Conservation (phyloP, 2,888 invertebrate genomes). For the Trilocha varians region DNA sequence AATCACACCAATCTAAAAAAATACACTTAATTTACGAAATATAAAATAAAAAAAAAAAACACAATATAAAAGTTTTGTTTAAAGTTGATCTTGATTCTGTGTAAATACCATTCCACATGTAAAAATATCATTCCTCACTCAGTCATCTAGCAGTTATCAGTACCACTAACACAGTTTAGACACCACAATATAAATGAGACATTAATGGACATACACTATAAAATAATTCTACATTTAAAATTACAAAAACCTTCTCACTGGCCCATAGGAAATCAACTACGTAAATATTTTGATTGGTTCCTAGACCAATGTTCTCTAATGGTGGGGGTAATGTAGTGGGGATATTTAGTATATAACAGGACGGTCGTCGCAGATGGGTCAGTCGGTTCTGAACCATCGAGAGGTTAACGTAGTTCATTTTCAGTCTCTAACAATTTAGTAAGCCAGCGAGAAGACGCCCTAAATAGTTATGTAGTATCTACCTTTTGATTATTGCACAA, state of each 20-base stretch:
- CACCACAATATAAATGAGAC: conserved; percentile 71
- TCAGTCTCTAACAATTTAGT: conserved; percentile 51
- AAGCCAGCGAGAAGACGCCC: conserved; percentile 56
- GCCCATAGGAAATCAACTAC: conserved; percentile 29
- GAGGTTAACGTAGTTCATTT: not conserved
- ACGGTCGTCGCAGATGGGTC: not conserved
- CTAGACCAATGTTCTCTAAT: not conserved
- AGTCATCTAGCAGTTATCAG: conserved; percentile 64
- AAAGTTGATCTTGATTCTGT: conserved; percentile 14
- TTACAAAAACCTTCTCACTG: conserved; percentile 56
- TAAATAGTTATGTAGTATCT: conserved; percentile 47
- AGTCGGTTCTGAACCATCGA: not conserved
- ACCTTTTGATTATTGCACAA: conserved; percentile 65
- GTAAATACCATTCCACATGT: conserved; percentile 36
- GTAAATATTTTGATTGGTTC: not conserved
- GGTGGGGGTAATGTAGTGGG: not conserved
- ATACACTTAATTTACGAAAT: not conserved
- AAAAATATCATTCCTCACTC: conserved; percentile 65
- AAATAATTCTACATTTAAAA: conserved; percentile 49
- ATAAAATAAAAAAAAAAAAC: not conserved
- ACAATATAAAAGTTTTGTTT: not conserved
- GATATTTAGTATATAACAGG: not conserved
- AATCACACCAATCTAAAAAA: conserved; percentile 1
- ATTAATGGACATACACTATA: conserved; percentile 69
- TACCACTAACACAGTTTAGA: conserved; percentile 68